Evolutionary conservation across 2,113 vertebrate species (phyloP).

Genomic region (Smithornis capensis): DNA sequence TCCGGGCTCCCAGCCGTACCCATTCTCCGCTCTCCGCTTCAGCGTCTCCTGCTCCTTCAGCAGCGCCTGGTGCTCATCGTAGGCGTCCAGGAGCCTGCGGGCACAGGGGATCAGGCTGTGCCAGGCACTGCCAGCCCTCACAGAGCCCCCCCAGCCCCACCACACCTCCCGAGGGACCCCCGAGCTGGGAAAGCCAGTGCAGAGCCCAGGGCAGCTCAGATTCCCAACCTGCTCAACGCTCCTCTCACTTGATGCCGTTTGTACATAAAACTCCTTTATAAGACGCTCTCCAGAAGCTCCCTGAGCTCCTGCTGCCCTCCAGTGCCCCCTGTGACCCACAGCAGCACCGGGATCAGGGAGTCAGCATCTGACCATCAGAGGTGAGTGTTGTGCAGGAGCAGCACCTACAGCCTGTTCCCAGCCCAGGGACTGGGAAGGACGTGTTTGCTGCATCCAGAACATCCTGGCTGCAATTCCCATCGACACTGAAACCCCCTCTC

Average conservation of each 20-base stretch:
- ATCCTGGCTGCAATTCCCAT: neutral
- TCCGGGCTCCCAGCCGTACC: constrained; percentile 56
- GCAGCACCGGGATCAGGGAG: neutral
- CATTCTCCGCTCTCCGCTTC: constrained; percentile 93
- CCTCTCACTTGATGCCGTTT: neutral
- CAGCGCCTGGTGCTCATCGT: constrained; percentile 90
- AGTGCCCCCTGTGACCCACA: neutral
- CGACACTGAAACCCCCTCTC: accelerated
- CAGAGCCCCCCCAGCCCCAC: no score
- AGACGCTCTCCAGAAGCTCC: neutral
- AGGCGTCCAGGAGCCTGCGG: constrained; percentile 86
- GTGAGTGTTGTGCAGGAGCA: accelerated
- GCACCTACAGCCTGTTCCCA: neutral
- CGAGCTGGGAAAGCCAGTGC: no score
- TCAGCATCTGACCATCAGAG: neutral
- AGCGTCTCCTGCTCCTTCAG: constrained; percentile 88
- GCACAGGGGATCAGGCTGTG: neutral
- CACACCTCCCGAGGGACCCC: no score
- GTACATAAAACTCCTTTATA: neutral
- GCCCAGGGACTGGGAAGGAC: neutral
- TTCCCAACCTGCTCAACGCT: neutral
- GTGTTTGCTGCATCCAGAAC: neutral
- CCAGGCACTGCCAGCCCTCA: no score
- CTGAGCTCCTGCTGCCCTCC: neutral
- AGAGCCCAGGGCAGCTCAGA: neutral